Base-by-base conservation (phyloP, 2,888 invertebrate genomes). In the Operophtera brumata region DNA sequence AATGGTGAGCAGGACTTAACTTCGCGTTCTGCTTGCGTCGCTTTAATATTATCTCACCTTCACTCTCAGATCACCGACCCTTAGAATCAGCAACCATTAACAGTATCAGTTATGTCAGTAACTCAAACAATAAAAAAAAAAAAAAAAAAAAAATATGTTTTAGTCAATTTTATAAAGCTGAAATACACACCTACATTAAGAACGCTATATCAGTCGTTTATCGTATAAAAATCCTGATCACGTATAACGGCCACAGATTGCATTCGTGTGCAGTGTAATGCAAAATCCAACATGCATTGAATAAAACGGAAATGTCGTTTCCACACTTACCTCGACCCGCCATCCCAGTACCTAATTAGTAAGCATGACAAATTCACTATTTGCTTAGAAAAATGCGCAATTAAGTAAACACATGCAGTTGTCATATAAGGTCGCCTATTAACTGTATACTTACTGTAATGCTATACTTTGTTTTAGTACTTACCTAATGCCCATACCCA, bases 361-460 rank as follows among this genome's bases (percentile, higher is more conserved):
- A 42, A 25, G 20, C 35, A 40, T 43, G 14, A 37, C 10, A 32
- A 30, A 36, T 20, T 9, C 32, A 5, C 11, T 30, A 44, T 43
- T 54, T 47, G 44, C n/a, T 42, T 13, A 32, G 36, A 47, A 54
- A 54, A 47, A 54, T 43, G 43, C 47, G n/a, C 43, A 53, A 53
- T 53, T 47, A 42, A 12, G 8, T 42, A 28, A 41, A 26, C 41
- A 41, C 26, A 5, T 12, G 37, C 13, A 10, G 11, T 11, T 35
- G 10, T 9, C 7, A 11, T 11, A n/a, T n/a, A 10, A 7, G 30
- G 7, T 30, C 10, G 30, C 2, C 30, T 30, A 30, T 4, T 9
- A 34, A 11, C 5, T 11, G 34, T 8, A 3, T 34, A 13, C 34
- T 45, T 45, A 34, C 5, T 25, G 11, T 47, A 34, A 47, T 40